Evolutionary conservation across 1,140 invertebrate species (phyloP), one percentile per base, ranked within the genome.

Genomic region (Leguminivora glycinivorella): DNA sequence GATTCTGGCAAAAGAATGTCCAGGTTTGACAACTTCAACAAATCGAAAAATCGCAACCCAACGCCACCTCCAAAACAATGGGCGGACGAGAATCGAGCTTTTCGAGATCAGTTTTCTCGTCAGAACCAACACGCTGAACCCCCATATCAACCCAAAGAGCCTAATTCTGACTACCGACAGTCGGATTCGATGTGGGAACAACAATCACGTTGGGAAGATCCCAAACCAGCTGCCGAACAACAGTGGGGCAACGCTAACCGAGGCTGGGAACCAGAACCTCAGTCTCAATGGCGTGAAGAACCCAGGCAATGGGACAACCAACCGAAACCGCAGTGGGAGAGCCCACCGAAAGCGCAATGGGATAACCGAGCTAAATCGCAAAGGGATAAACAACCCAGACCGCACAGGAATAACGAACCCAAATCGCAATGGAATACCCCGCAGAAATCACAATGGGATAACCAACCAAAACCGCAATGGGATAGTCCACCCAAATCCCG

Each of bases 231-330:
- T 19, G 34, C 34, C 2, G 19, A 52, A 52, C 17, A 22, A 52
- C 47, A 19, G 47, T 52, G 47, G 47, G n/a, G n/a, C 47, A 22
- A 52, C 47, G 17, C 19, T 10, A 22, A 52, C 22, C 47, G 47
- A 2, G 19, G 19, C 47, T 22, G 47, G 47, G 47, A 52, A 1
- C 47, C 47, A 17, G 4, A 22, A 52, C 19, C 47, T 22, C 17
- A 52, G 10, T 7, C 47, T 52, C 47, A 52, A 22, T 22, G 47
- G 47, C 47, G 47, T 22, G 47, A 52, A 22, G 47, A 52, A 22
- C 47, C 47, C 7, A 52, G 47, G 19, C 47, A 22, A 52, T 52
- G 47, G 47, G 47, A 52, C n/a, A 52, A 22, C 47, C 47, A 52
- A 52, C 47, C 17, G 47, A 19, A 52, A 52, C 47, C 17, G 47